Conservation (phyloP, 2,888 invertebrate genomes). For the Drosophila melanosoma region DNA sequence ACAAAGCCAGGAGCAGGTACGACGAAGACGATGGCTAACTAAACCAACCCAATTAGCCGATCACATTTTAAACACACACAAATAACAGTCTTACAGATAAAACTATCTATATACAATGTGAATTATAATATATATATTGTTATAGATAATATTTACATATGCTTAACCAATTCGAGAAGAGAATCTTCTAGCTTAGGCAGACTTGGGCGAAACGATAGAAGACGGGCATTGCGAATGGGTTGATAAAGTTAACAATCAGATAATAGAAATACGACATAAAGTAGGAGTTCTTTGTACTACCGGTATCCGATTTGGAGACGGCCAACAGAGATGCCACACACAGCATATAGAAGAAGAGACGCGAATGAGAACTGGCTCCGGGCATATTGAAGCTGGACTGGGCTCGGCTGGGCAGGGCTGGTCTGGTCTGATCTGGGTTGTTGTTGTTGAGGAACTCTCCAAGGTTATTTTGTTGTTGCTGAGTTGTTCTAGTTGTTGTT, state of each 20-base stretch:
- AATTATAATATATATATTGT: conserved; percentile 19
- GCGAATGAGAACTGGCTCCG: conserved; percentile 75
- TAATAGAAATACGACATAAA: conserved; percentile 83
- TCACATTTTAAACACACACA: conserved; percentile 53
- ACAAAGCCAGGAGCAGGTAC: conserved; percentile 45
- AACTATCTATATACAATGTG: conserved; percentile 30
- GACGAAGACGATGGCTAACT: conserved; percentile 30
- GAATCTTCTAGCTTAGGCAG: conserved; percentile 61
- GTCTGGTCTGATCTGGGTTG: not conserved
- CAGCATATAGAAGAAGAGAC: conserved; percentile 80
- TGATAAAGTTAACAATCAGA: conserved; percentile 80
- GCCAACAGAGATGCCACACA: conserved; percentile 81
- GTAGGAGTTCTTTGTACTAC: conserved; percentile 81
- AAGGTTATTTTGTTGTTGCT: conserved; percentile 32
- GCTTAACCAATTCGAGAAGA: conserved; percentile 28
- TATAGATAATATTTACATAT: conserved; percentile 38
- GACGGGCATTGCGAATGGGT: conserved; percentile 82
- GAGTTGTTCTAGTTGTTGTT: conserved; percentile 7
- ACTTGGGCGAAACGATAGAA: conserved; percentile 81
- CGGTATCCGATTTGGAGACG: conserved; percentile 80
- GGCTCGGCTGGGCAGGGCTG: not conserved
- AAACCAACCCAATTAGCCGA: conserved; percentile 36
- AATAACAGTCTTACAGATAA: conserved; percentile 41
- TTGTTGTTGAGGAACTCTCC: conserved; percentile 6
- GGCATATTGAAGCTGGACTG: conserved; percentile 58